A percentile compares a stretch with the other conserved stretches of the same genome.
Conservation (phyloP, 2,113 vertebrate species). For the Rhizomys pruinosus region DNA sequence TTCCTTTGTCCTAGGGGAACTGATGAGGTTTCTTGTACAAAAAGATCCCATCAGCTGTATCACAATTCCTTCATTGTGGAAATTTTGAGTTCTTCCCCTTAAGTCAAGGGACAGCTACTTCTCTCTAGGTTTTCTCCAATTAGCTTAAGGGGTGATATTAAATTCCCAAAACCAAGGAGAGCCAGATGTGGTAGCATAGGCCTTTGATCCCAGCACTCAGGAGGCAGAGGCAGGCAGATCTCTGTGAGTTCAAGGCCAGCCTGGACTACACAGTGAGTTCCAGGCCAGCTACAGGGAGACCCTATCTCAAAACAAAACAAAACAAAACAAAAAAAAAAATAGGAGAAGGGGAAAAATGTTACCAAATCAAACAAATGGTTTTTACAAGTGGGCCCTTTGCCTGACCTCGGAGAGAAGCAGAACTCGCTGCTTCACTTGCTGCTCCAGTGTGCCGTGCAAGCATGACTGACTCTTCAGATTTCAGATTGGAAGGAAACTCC, state of each 20-base stretch:
- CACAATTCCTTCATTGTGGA: background rate
- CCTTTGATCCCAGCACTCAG: too few species aligned
- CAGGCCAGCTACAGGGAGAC: too few species aligned
- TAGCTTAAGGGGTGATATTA: background rate
- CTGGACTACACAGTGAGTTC: too few species aligned
- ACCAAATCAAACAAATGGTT: constrained; percentile 11
- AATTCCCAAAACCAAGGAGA: constrained; percentile 23
- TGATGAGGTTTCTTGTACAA: background rate
- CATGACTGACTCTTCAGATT: constrained; percentile 28
- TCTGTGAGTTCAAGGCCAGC: too few species aligned
- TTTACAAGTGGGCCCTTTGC: background rate
- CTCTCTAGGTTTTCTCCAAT: background rate
- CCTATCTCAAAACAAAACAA: too few species aligned
- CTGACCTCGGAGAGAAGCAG: background rate
- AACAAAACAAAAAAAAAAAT: too few species aligned
- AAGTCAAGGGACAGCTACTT: background rate
- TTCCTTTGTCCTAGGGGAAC: background rate
- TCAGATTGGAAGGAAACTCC: constrained; percentile 68
- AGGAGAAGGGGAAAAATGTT: background rate
- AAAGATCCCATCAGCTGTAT: background rate
- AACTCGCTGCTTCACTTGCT: rapidly evolving
- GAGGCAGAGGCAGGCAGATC: too few species aligned
- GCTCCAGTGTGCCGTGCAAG: background rate
- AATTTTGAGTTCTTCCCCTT: background rate
- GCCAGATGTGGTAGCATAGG: too few species aligned